Evolutionary conservation across 2,797 vertebrate genomes (phyloP), one percentile per base, ranked within the genome.

Genomic region (Ciconia nigra): DNA sequence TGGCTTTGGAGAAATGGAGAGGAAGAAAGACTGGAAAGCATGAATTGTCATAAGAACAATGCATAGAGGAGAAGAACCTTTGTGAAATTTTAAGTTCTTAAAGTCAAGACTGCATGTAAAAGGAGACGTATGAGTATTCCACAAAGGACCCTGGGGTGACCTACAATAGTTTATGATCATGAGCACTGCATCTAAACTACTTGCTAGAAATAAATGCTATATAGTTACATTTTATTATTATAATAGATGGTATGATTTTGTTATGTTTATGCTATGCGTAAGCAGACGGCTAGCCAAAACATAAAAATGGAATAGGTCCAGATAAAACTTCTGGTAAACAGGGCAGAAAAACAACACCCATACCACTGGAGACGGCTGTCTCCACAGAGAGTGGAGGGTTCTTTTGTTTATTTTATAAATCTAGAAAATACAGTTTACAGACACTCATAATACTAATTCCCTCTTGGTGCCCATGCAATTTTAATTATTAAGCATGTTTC

Each of bases 321-420:
- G 42, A 66, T 35, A 76, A 89, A 80, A 66, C 24, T 86, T 83
- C 47, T 29, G 25, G n/a, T 57, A 83, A 84, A 55, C 22, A 42
- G 41, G n/a, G 58, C 31, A 66, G 52, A 66, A 86, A 61, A 86
- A 16, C n/a, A 79, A 21, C 28, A 33, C 21, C 47, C 11, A 4
- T 46, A 26, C 7, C 31, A 59, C 46, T 33, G 28, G 41, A 55
- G 31, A 67, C 28, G 5, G 42, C 57, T n/a, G 15, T 9, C 62
- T 54, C 42, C 1, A 0, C 5, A 39, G 41, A 72, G 7, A 73
- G 17, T 0, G 0, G 7, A 58, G 10, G 5, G 9, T 37, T 58
- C 35, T 81, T 76, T 35, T 17, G n/a, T 33, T 59, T 51, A 9
- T 63, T 80, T 70, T 57, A 39, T 47, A 85, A 67, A 71, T 47